Conservation (phyloP, 2,797 vertebrate genomes). For the Steatocranus sp. region DNA sequence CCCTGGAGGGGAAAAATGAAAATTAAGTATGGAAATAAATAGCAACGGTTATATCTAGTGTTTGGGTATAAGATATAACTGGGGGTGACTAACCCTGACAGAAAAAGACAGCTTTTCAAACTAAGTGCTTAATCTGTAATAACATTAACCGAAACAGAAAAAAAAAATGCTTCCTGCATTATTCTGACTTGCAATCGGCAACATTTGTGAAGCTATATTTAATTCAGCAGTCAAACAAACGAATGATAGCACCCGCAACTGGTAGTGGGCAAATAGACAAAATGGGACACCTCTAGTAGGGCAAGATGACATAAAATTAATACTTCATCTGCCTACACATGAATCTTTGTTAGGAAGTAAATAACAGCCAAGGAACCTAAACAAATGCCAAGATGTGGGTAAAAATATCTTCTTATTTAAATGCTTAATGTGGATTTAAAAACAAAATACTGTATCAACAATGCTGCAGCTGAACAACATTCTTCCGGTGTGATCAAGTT, state of each 20-base stretch:
- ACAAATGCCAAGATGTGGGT: conserved; percentile 12
- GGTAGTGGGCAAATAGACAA: not conserved
- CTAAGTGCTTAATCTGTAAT: not conserved
- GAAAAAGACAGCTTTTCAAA: not conserved
- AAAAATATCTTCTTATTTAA: conserved; percentile 5
- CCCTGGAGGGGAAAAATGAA: not conserved
- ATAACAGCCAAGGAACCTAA: conserved; percentile 15
- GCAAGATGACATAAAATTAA: conserved; percentile 2
- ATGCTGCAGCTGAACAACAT: not conserved
- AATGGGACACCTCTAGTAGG: not conserved
- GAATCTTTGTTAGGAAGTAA: not conserved
- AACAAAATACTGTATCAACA: not conserved
- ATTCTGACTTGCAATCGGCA: not conserved
- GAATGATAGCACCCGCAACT: not conserved
- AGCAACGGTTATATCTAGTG: not conserved
- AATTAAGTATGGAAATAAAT: not conserved
- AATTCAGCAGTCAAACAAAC: conserved; percentile 1
- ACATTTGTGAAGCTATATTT: conserved; percentile 7
- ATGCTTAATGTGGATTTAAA: not conserved
- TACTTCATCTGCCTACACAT: not conserved
- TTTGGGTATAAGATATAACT: not conserved
- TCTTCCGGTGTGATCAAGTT: not conserved
- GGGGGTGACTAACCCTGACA: not conserved
- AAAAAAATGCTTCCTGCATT: not conserved
- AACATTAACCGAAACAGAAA: not conserved